These are phyloP conservation scores for Rotaria socialis DNA, from an alignment of 2,888 invertebrate genomes.

Conservation along the genomic window DNA sequence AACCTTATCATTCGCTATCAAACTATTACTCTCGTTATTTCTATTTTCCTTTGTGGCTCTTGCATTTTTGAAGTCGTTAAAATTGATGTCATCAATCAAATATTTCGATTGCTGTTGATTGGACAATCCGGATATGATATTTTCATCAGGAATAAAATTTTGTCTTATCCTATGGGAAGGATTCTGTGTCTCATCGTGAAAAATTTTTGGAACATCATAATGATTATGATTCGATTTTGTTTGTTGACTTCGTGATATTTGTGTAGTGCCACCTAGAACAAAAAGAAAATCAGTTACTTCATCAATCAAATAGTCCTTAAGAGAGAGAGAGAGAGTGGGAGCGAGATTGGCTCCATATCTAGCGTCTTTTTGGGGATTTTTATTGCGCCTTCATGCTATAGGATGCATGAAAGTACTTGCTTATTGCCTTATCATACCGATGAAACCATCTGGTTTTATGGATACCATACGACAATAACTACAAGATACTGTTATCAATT, in stretches of 20 bases:
- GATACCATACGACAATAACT: neutral
- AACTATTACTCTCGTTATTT: neutral
- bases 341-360: neutral
- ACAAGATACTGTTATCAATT: neutral
- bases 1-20: neutral
- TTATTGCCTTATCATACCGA: neutral
- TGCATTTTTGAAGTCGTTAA: neutral
- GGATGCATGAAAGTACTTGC: neutral
- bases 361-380: neutral
- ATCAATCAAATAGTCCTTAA: neutral
- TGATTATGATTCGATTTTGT: neutral
- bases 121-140: too few relatives aligned
- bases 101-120: neutral
- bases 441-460: neutral
- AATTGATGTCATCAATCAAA: neutral
- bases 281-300: neutral
- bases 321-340: neutral
- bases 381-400: neutral
- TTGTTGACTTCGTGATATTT: neutral
- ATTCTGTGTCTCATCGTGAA: neutral
- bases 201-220: neutral
- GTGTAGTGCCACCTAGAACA: neutral
- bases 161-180: neutral
- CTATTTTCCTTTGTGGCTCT: neutral
- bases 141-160: neutral